Base-by-base conservation (phyloP, 2,113 vertebrate genomes). In the Sigmodon hispidus region DNA sequence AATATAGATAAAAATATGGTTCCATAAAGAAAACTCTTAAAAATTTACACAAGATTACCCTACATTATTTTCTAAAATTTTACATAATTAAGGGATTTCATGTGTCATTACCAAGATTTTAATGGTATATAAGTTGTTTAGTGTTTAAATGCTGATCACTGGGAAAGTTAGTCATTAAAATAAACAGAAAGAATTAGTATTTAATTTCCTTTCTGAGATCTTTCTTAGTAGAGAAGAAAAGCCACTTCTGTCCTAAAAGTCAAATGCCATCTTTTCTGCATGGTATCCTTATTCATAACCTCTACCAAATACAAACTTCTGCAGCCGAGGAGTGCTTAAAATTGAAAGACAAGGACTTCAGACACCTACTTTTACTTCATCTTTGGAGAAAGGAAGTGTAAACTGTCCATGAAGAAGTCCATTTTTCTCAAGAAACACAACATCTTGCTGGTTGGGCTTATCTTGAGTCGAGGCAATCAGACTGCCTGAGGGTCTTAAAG, bases 341-440 rank as follows among this genome's bases (percentile, higher is more conserved):
- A 89, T 52, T 57, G 59, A n/a, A 76, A 4, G 26, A 10, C 10
- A 79, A 73, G 94, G 36, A 95, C 95, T 24, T 84, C 21, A 45
- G 52, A 40, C 43, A 97, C 97, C 40, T 97, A 99, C 99, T 99
- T 99, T 99, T 87, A 98, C 98, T 63, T 99, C 98, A 79, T 99
- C 99, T 94, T 99, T 99, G 83, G 96, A 93, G 95, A 99, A 99
- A 0, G 99, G 99, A 80, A 99, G 98, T 26, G 98, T 99, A 96
- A 99, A 99, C 70, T 99, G 99, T 89, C 99, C 99, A 24, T 99
- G 99, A 96, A 99, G 98, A 87, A 99, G 99, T 34, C 99, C 99
- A 57, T 99, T 99, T 98, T 99, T 99, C 98, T 99, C 99, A 98
- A 99, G 95, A 97, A 99, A 99, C 89, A 99, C 98, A 95, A 99